Evolutionary conservation across 1,140 invertebrate species (phyloP).

Genomic region (Andrena cerasifolii): DNA sequence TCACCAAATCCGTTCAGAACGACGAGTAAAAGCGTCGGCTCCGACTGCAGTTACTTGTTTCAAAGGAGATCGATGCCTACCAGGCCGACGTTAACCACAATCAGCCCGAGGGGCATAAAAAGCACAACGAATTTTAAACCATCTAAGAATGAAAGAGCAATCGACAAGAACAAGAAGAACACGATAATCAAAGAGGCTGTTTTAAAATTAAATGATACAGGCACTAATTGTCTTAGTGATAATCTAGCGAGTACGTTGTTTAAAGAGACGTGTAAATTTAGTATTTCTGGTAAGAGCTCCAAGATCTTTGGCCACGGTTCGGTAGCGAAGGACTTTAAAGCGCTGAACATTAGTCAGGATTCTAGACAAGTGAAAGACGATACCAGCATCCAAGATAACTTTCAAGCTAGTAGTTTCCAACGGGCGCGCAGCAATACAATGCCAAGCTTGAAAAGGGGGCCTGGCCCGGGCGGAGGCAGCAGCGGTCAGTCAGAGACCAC

Average conservation of each 20-base stretch:
- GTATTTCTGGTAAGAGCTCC: conserved; percentile 69
- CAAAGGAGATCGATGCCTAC: conserved; percentile 72
- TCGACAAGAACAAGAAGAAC: conserved; percentile 73
- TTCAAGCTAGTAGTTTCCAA: conserved; percentile 75
- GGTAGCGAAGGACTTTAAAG: conserved; percentile 78
- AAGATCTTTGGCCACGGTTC: conserved; percentile 75
- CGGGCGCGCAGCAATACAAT: conserved; percentile 80
- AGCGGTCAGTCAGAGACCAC: conserved; percentile 38
- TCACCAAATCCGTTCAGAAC: conserved; percentile 73
- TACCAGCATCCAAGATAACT: conserved; percentile 73
- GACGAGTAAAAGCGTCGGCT: conserved; percentile 51
- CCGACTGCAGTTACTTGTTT: conserved; percentile 69
- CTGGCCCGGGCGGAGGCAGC: conserved; percentile 71
- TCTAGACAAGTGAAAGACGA: conserved; percentile 76
- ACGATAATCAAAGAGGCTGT: conserved; percentile 78
- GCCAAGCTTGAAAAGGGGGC: conserved; percentile 78
- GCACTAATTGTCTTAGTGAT: conserved; percentile 68
- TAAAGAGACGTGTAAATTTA: conserved; percentile 72
- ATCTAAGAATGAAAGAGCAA: conserved; percentile 73
- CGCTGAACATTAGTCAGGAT: conserved; percentile 73
- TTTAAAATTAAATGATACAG: conserved; percentile 70
- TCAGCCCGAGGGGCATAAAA: conserved; percentile 72
- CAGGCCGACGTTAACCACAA: conserved; percentile 59
- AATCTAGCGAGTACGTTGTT: conserved; percentile 67
- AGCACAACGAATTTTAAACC: conserved; percentile 78